Conservation (phyloP, 2,888 invertebrate genomes). For the Formica aserva region DNA sequence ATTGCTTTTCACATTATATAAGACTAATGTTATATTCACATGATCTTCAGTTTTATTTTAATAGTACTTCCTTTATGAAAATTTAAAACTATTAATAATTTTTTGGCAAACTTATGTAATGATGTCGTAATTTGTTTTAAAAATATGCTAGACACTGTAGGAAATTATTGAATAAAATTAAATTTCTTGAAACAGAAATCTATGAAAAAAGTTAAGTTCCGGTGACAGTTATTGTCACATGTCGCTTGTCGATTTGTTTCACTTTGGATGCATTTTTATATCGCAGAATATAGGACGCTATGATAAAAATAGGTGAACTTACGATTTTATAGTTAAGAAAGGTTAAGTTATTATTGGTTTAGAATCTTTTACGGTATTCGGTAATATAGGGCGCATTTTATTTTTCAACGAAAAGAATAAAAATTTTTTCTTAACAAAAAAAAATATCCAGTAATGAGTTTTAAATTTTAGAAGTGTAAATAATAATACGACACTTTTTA, state of each 20-base stretch:
- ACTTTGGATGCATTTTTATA: neutral
- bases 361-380: neutral
- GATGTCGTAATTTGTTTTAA: neutral
- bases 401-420: neutral
- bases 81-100: neutral
- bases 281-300: neutral
- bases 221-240: conserved; percentile 18
- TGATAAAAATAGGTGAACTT: neutral
- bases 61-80: neutral
- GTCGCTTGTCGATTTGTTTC: conserved; percentile 17
- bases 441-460: neutral
- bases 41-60: conserved; percentile 15
- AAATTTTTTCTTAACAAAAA: conserved; percentile 2
- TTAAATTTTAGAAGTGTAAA: neutral
- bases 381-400: neutral
- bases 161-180: neutral
- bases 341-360: neutral
- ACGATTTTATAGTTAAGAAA: neutral
- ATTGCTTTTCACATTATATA: conserved; percentile 21
- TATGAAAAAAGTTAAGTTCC: neutral
- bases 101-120: neutral
- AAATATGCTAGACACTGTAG: neutral
- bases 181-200: neutral
- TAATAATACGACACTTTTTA: neutral
- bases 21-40: neutral